These are phyloP conservation scores for Mesaphorura yosii DNA, from an alignment of 1,140 invertebrate genomes.

Conservation along the genomic window DNA sequence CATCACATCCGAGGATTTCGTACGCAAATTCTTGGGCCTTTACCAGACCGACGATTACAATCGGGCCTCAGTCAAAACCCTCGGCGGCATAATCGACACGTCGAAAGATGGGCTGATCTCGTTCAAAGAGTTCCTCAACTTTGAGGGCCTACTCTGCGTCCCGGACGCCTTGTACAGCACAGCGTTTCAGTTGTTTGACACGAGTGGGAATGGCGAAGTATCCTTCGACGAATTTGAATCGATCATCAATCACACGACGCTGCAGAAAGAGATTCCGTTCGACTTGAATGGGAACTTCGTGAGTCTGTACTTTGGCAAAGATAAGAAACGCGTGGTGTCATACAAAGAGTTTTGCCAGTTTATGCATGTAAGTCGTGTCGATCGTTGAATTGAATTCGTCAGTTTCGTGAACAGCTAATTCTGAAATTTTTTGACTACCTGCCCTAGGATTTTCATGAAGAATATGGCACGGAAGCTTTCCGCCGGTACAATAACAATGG, in stretches of 20 bases:
- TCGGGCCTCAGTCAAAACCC: slow-evolving; percentile 72
- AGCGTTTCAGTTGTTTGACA: slow-evolving; percentile 96
- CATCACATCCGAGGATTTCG: slow-evolving; percentile 87
- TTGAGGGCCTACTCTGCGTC: slow-evolving; percentile 87
- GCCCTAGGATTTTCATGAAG: slow-evolving; percentile 89
- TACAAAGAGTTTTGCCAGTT: slow-evolving; percentile 97
- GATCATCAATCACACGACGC: slow-evolving; percentile 84
- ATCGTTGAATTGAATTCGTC: not conserved
- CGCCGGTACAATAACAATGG: slow-evolving; percentile 7
- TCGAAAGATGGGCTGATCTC: slow-evolving; percentile 97
- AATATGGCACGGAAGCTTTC: slow-evolving; percentile 75
- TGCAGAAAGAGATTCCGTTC: slow-evolving; percentile 86
- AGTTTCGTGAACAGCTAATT: not conserved
- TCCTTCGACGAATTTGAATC: slow-evolving; percentile 72
- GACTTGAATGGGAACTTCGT: slow-evolving; percentile 93
- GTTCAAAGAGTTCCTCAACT: slow-evolving; percentile 93
- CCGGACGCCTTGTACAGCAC: slow-evolving; percentile 95
- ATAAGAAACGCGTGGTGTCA: slow-evolving; percentile 77
- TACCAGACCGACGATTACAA: slow-evolving; percentile 65
- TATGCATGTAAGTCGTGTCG: slow-evolving; percentile 58
- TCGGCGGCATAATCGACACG: slow-evolving; percentile 90
- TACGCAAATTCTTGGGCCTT: slow-evolving; percentile 79
- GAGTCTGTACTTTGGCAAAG: slow-evolving; percentile 90
- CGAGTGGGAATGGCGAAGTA: slow-evolving; percentile 53
- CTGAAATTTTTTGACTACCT: slow-evolving; percentile 6